Evolutionary conservation across 1,140 invertebrate species (phyloP).

Genomic region (Drosophila fuyamai): DNA sequence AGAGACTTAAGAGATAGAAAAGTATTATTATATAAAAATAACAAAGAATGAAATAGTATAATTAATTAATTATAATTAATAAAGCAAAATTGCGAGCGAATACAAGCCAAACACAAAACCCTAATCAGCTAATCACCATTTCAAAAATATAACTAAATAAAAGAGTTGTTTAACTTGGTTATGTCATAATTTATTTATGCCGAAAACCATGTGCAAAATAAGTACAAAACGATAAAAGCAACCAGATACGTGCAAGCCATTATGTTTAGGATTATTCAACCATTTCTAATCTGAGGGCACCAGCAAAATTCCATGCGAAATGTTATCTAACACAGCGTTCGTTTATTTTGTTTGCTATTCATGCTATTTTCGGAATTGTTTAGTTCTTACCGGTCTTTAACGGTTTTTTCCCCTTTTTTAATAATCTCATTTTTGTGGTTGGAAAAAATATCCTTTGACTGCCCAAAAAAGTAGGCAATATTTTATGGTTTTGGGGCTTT

Average conservation of each 20-base stretch:
- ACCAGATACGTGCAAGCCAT: not conserved
- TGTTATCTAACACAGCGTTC: constrained; percentile 2
- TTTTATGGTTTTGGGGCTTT: not conserved
- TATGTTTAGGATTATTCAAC: constrained; percentile 1
- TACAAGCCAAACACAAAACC: too few relatives aligned
- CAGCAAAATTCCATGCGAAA: constrained; percentile 3
- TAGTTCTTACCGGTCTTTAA: not conserved
- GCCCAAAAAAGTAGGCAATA: not conserved
- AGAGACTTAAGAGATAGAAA: too few relatives aligned
- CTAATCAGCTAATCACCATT: not conserved
- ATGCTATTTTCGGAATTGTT: not conserved
- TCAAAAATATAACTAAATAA: not conserved
- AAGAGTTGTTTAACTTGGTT: not conserved
- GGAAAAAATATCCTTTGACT: not conserved
- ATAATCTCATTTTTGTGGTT: constrained; percentile 3
- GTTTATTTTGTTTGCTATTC: constrained; percentile 6
- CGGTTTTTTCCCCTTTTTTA: not conserved
- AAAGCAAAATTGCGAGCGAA: too few relatives aligned
- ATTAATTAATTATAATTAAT: too few relatives aligned
- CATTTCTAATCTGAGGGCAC: constrained; percentile 8
- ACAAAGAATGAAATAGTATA: too few relatives aligned
- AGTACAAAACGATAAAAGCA: not conserved
- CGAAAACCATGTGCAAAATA: not conserved
- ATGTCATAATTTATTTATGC: not conserved
- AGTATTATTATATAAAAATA: too few relatives aligned